Evolutionary conservation across 2,797 vertebrate genomes (phyloP).

Genomic region (Crotalus adamanteus): DNA sequence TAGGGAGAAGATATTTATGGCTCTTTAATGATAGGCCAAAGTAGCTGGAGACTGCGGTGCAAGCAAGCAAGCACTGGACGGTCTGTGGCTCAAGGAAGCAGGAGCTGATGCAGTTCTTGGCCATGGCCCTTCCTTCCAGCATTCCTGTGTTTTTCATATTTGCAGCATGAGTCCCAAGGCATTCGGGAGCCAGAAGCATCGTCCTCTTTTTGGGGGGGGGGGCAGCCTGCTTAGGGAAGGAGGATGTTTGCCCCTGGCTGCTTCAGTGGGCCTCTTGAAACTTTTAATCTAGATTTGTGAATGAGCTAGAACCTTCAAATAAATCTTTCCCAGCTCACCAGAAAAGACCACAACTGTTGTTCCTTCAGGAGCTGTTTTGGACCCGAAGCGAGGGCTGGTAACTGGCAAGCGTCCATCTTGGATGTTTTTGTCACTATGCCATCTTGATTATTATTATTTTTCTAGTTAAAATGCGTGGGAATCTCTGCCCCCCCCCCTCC

Average conservation of each 20-base stretch:
- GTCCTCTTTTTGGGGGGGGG: neutral
- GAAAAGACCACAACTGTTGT: neutral
- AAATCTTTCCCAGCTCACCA: neutral
- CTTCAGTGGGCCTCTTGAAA: neutral
- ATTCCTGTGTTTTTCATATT: neutral
- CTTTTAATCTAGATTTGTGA: neutral
- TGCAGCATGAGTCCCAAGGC: neutral
- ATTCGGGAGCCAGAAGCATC: neutral
- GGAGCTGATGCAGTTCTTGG: neutral
- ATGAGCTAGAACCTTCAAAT: neutral
- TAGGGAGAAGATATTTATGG: constrained; percentile 21
- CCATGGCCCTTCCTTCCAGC: constrained; percentile 27
- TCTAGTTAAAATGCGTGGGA: accelerated
- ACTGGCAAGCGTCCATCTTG: neutral
- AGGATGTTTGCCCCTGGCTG: neutral
- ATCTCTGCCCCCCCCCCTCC: neutral
- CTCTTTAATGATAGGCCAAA: constrained; percentile 32
- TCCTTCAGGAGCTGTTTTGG: neutral
- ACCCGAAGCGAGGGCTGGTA: neutral
- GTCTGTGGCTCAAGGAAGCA: constrained; percentile 23
- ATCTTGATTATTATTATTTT: neutral
- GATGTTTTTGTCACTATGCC: neutral
- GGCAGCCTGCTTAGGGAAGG: neutral
- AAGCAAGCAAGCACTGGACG: neutral
- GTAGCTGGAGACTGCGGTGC: neutral